Conservation (phyloP, 2,888 invertebrate genomes). For the Limnephilus rhombicus region DNA sequence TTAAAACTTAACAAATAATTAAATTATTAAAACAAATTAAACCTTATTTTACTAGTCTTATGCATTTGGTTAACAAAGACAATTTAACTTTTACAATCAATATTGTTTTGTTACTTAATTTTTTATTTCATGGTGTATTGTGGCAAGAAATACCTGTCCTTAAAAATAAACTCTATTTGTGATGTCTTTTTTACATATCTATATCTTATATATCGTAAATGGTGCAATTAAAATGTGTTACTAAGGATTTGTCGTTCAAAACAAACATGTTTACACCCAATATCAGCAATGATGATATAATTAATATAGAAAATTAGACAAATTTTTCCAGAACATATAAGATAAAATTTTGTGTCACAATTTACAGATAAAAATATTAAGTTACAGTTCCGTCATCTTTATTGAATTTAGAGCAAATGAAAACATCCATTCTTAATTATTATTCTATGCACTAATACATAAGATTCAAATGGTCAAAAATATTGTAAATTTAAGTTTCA, state of each 20-base stretch:
- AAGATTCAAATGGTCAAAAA: background rate
- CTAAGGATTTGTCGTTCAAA: background rate
- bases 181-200: background rate
- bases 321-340: background rate
- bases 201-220: background rate
- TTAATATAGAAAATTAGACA: background rate
- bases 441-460: background rate
- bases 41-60: background rate
- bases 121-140: background rate
- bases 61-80: background rate
- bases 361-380: background rate
- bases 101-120: background rate
- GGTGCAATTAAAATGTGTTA: background rate
- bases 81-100: background rate
- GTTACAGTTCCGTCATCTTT: background rate
- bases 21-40: background rate
- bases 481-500: background rate
- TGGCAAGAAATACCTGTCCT: background rate
- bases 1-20: background rate
- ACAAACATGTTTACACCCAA: background rate
- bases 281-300: background rate
- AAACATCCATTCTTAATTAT: background rate
- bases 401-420: background rate
- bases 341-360: background rate
- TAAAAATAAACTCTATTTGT: background rate